phyloP scores from a whole-genome alignment of 2,797 vertebrate genomes.

The Tokudaia muenninki region DNA sequence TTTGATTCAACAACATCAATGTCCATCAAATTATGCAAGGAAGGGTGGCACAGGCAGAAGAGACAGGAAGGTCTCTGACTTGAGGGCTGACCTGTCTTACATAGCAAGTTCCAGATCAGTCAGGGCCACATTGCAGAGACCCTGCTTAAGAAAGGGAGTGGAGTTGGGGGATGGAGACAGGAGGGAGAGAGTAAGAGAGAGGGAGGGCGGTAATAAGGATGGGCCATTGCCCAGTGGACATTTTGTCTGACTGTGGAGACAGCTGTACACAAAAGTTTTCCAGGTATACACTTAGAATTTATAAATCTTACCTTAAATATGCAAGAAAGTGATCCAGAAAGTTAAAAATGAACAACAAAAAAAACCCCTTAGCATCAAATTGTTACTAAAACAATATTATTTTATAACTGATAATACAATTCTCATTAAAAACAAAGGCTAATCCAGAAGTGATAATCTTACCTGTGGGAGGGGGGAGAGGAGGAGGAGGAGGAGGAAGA shows the following conservation, averaged over 20 bases:
- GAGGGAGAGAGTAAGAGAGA: neutral
- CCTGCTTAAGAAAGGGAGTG: neutral
- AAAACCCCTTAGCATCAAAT: neutral
- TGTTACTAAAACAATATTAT: conserved; percentile 9
- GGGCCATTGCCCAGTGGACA: neutral
- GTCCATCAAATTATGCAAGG: neutral
- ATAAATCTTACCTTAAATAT: neutral
- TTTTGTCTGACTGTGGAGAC: neutral
- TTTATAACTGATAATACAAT: neutral
- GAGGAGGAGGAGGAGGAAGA: too few relatives aligned
- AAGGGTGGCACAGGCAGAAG: neutral
- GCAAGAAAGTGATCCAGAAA: neutral
- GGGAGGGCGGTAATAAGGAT: neutral
- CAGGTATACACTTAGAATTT: neutral
- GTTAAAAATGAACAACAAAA: neutral
- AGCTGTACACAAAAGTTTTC: neutral
- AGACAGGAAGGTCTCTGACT: neutral
- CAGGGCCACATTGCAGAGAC: neutral
- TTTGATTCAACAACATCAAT: neutral
- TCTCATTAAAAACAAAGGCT: neutral
- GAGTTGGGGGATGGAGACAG: neutral
- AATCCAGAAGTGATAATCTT: neutral
- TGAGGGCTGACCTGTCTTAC: neutral
- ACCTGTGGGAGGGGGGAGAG: neutral
- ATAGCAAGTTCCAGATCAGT: neutral